These are phyloP conservation scores for Ichneumoninae sp. DNA, from an alignment of 2,888 invertebrate species.

Conservation along the genomic window DNA sequence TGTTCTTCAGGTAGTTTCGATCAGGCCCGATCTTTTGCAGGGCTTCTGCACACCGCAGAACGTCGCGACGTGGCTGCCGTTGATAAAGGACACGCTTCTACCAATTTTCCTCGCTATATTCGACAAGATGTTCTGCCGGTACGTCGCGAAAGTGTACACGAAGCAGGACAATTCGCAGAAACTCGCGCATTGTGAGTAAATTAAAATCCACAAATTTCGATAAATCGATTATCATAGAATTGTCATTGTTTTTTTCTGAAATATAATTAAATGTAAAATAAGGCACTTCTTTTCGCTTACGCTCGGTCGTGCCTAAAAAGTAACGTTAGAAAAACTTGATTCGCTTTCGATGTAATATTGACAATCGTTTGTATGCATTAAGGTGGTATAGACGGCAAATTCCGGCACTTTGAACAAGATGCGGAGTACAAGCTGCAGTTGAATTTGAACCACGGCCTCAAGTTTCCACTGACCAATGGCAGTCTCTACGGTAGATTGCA, in stretches of 20 bases:
- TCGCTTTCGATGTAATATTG: constrained; percentile 9
- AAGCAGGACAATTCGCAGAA: constrained; percentile 79
- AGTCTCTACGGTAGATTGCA: constrained; percentile 86
- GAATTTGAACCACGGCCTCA: constrained; percentile 84
- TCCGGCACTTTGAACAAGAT: constrained; percentile 85
- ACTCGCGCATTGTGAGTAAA: constrained; percentile 78
- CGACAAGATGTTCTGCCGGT: constrained; percentile 86
- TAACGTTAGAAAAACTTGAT: neutral
- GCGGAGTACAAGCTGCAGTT: constrained; percentile 82
- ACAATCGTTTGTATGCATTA: constrained; percentile 68
- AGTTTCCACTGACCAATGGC: constrained; percentile 87
- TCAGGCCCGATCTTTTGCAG: constrained; percentile 84
- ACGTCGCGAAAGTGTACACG: constrained; percentile 86
- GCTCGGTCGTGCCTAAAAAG: neutral
- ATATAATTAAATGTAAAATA: neutral
- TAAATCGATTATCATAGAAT: neutral
- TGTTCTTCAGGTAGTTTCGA: constrained; percentile 84
- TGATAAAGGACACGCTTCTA: constrained; percentile 86
- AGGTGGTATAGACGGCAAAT: constrained; percentile 87
- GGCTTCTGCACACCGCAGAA: constrained; percentile 86
- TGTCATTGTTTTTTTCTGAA: neutral
- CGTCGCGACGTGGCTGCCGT: constrained; percentile 86
- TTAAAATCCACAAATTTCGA: neutral
- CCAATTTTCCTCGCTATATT: constrained; percentile 86
- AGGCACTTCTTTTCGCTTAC: no score